Conservation (phyloP, 2,888 invertebrate species). For the Zaprionus bogoriensis region DNA sequence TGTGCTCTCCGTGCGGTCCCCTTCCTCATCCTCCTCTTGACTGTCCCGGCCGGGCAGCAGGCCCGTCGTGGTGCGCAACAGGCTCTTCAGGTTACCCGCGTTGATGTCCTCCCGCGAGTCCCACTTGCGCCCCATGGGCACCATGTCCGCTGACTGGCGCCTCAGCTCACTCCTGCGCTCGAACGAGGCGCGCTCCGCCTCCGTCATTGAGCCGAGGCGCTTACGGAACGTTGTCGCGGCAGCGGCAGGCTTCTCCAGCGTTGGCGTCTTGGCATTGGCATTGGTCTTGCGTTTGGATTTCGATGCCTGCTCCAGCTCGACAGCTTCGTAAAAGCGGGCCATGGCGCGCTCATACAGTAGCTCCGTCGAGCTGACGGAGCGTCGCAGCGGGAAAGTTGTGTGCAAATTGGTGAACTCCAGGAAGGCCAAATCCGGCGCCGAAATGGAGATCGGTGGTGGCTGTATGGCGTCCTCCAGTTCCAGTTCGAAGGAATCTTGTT, state of each 20-base stretch:
- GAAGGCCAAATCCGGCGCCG: constrained; percentile 90
- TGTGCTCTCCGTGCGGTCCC: constrained; percentile 77
- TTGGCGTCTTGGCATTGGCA: constrained; percentile 66
- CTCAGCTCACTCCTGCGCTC: constrained; percentile 83
- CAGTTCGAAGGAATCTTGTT: constrained; percentile 86
- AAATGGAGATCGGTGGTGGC: constrained; percentile 91
- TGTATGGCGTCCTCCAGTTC: constrained; percentile 87
- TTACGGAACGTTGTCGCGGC: constrained; percentile 78
- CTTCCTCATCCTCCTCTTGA: constrained; percentile 58
- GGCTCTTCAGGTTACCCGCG: constrained; percentile 36
- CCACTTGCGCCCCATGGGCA: constrained; percentile 75
- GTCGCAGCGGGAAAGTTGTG: constrained; percentile 85
- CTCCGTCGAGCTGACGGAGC: constrained; percentile 92
- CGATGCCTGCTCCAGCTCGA: constrained; percentile 89
- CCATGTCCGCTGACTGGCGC: constrained; percentile 84
- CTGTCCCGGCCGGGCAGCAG: constrained; percentile 18
- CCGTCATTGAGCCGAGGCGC: constrained; percentile 84
- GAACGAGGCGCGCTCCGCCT: constrained; percentile 83
- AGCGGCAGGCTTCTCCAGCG: constrained; percentile 35
- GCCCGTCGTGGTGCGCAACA: constrained; percentile 47
- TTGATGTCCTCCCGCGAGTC: constrained; percentile 78
- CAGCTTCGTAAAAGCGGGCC: constrained; percentile 91
- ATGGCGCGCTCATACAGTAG: constrained; percentile 91
- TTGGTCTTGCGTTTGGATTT: constrained; percentile 78
- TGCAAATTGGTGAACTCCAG: constrained; percentile 85